phyloP scores from a whole-genome alignment of 2,797 vertebrate species.

The Sebastes oblongus region DNA sequence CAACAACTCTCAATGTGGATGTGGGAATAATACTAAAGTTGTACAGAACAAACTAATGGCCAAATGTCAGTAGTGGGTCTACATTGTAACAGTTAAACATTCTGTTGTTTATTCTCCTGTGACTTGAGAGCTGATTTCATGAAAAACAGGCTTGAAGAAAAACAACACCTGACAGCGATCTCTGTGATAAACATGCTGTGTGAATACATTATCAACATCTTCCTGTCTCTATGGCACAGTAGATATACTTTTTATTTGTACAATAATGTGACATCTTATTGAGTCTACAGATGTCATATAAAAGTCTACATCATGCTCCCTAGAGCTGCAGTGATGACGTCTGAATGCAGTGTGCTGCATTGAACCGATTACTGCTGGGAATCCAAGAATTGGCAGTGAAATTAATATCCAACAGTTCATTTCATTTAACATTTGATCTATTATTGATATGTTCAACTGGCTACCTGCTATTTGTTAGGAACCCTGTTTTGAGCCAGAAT shows the following conservation, averaged over 20 bases:
- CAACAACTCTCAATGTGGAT: not conserved
- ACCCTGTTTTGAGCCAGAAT: not conserved
- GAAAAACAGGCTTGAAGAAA: not conserved
- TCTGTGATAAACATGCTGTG: not conserved
- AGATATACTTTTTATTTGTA: not conserved
- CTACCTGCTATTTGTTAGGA: not conserved
- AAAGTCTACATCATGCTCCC: not conserved
- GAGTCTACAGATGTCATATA: not conserved
- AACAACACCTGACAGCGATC: not conserved
- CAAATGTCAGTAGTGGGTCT: not conserved
- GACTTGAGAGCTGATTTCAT: not conserved
- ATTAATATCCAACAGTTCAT: slow-evolving; percentile 10
- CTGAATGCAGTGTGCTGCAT: not conserved
- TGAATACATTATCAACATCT: not conserved
- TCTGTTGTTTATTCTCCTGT: not conserved
- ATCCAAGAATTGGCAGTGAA: not conserved
- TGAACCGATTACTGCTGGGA: not conserved
- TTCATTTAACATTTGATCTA: not conserved
- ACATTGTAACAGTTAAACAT: not conserved
- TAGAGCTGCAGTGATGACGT: not conserved
- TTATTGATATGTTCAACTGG: not conserved
- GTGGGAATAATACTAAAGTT: not conserved
- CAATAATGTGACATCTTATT: not conserved
- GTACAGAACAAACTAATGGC: not conserved
- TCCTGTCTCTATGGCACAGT: not conserved